Conservation (phyloP, 2,797 vertebrate species). For the Columba guinea region DNA sequence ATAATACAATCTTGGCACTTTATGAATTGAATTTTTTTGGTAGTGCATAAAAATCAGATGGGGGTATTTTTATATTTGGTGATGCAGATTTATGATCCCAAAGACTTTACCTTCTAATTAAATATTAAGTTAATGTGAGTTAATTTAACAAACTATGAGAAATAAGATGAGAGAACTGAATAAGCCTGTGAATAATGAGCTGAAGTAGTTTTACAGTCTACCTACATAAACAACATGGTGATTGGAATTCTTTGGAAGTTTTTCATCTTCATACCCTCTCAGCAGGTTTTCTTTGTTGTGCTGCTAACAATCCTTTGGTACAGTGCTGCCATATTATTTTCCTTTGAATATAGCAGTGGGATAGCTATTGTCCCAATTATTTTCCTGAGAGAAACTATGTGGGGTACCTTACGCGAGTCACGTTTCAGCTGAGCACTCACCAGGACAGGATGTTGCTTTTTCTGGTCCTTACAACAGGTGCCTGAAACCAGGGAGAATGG, state of each 20-base stretch:
- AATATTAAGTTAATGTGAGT: background rate
- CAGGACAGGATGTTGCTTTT: background rate
- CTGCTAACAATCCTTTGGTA: conserved; percentile 21
- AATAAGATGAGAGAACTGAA: background rate
- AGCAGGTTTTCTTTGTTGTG: conserved; percentile 34
- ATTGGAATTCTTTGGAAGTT: conserved; percentile 44
- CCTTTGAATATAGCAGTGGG: background rate
- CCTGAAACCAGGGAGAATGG: background rate
- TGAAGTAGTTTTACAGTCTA: background rate
- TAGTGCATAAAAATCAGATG: background rate
- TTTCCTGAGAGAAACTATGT: conserved; percentile 13
- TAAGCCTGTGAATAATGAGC: background rate
- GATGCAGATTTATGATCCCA: background rate
- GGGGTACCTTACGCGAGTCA: background rate
- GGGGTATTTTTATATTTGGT: background rate
- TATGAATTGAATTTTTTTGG: background rate
- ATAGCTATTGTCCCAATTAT: conserved; percentile 27
- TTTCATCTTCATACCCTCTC: conserved; percentile 40
- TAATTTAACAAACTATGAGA: background rate
- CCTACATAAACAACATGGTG: background rate
- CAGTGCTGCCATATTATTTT: background rate
- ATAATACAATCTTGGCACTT: background rate
- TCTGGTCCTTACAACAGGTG: background rate
- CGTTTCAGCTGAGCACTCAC: background rate
- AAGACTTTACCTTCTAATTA: background rate